Conservation (phyloP, 2,113 vertebrate genomes). For the Empidonax alnorum region DNA sequence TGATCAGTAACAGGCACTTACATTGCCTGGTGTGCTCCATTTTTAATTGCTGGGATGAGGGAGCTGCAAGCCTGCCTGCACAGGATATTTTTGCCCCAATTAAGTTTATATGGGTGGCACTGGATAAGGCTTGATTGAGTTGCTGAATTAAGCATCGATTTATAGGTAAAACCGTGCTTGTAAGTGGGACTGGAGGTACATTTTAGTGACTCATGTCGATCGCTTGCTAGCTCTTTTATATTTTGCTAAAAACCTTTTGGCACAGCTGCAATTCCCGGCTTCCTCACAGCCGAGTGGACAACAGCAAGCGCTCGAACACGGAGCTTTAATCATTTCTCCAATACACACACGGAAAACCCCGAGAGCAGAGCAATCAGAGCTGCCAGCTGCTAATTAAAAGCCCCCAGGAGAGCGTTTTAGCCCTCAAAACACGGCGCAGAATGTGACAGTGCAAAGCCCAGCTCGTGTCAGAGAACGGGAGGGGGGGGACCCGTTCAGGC, state of each 20-base stretch:
- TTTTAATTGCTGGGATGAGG: background rate
- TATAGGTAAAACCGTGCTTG: background rate
- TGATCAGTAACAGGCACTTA: background rate
- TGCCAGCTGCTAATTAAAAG: slow-evolving; percentile 30
- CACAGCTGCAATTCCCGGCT: background rate
- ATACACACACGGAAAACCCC: background rate
- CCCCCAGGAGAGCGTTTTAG: background rate
- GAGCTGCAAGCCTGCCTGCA: background rate
- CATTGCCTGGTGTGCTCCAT: background rate
- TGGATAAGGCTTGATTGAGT: slow-evolving; percentile 8
- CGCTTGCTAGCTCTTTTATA: slow-evolving; percentile 26
- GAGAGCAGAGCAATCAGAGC: background rate
- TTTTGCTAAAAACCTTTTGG: slow-evolving; percentile 51
- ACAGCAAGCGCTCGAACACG: background rate
- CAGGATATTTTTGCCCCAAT: background rate
- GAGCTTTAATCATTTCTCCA: background rate
- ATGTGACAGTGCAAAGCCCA: background rate
- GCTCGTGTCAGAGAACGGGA: fast-evolving
- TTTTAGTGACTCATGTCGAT: background rate
- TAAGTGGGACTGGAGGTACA: background rate
- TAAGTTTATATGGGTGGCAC: slow-evolving; percentile 17
- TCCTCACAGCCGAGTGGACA: background rate
- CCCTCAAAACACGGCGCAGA: background rate
- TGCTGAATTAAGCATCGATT: slow-evolving; percentile 32
- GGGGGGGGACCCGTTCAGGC: background rate